Conservation (phyloP, 1,140 invertebrate species). For the Arion vulgaris region DNA sequence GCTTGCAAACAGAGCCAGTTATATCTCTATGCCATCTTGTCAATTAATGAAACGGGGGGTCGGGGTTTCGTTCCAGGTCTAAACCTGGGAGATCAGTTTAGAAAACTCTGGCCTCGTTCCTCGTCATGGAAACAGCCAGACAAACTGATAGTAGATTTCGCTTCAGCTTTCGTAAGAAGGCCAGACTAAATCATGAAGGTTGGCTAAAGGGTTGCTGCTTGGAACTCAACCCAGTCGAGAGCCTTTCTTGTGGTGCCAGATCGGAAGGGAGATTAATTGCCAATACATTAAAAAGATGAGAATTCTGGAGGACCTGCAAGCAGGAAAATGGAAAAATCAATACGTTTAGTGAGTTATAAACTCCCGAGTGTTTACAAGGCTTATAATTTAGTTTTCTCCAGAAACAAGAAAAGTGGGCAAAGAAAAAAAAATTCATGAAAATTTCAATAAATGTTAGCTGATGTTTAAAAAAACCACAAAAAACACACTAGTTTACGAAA, state of each 20-base stretch:
- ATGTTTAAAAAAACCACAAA: too few relatives aligned
- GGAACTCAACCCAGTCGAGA: slow-evolving; percentile 5
- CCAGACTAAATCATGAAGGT: neutral
- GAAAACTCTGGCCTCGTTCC: neutral
- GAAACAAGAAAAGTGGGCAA: neutral
- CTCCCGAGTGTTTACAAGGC: slow-evolving; percentile 17
- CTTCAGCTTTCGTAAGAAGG: neutral
- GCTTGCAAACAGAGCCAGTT: neutral
- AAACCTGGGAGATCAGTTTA: neutral
- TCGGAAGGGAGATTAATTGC: slow-evolving; percentile 31
- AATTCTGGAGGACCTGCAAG: slow-evolving; percentile 2
- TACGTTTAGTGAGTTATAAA: slow-evolving; percentile 34
- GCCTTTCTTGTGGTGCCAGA: slow-evolving; percentile 8
- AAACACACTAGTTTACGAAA: neutral
- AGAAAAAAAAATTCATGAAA: neutral
- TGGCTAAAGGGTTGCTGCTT: neutral
- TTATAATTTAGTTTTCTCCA: slow-evolving; percentile 22
- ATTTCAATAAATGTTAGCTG: neutral
- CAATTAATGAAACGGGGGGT: slow-evolving; percentile 21
- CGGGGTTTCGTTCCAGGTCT: neutral
- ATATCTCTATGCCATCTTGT: slow-evolving; percentile 24
- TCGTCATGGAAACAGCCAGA: neutral
- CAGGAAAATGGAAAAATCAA: slow-evolving; percentile 33
- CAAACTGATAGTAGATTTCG: neutral
- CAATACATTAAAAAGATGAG: slow-evolving; percentile 36